phyloP scores from a whole-genome alignment of 2,888 invertebrate species.

The Polymixis flavicincta region DNA sequence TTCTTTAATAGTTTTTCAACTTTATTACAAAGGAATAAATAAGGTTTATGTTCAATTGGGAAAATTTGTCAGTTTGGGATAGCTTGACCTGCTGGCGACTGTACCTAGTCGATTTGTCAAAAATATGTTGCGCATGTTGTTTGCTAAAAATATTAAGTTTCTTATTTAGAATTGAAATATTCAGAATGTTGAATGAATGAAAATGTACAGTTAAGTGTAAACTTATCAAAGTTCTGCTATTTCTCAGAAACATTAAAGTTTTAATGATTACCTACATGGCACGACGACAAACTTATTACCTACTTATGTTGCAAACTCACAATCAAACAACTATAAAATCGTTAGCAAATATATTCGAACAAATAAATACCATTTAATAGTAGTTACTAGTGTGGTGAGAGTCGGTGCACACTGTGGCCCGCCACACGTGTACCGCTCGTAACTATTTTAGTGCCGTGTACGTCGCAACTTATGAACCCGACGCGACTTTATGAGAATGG shows the following conservation, averaged over 20 bases:
- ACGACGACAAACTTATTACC: background rate
- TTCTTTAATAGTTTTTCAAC: no score
- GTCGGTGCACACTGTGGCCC: conserved; percentile 24
- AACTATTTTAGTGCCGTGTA: conserved; percentile 48
- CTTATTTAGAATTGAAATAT: background rate
- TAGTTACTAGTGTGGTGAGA: conserved; percentile 15
- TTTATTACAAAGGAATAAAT: no score
- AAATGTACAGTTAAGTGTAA: background rate
- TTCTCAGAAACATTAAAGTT: conserved; percentile 18
- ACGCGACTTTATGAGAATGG: conserved; percentile 29
- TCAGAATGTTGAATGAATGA: background rate
- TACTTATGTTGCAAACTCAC: conserved; percentile 9
- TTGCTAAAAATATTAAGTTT: background rate
- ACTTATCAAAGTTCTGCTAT: background rate
- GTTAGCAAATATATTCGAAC: conserved; percentile 19
- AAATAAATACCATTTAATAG: conserved; percentile 38
- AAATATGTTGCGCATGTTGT: background rate
- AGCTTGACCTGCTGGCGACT: no score
- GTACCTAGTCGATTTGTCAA: background rate
- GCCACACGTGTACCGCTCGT: conserved; percentile 56
- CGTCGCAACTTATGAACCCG: conserved; percentile 45
- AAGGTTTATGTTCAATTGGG: no score
- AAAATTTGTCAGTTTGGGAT: no score
- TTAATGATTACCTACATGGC: background rate
- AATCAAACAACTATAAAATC: conserved; percentile 29